These are phyloP conservation scores for Eurytoma adleriae DNA, from an alignment of 2,888 invertebrate genomes.

Conservation along the genomic window DNA sequence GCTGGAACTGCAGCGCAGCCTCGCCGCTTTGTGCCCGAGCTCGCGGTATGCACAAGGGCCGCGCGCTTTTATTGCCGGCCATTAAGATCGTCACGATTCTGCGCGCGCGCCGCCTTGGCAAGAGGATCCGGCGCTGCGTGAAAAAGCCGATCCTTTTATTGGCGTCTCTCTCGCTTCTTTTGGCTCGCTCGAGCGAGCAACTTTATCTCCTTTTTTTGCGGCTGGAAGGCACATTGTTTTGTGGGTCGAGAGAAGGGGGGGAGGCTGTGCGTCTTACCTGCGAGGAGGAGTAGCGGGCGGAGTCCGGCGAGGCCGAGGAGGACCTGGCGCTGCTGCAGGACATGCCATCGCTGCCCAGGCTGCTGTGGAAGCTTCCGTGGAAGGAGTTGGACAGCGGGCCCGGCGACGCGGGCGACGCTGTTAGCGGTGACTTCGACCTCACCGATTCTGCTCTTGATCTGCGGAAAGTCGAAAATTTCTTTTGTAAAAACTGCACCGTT, in stretches of 20 bases:
- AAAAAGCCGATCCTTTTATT: no score
- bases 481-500: background rate
- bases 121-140: no score
- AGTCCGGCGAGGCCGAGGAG: constrained; percentile 74
- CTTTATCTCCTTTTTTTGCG: no score
- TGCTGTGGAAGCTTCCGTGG: constrained; percentile 74
- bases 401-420: constrained; percentile 73
- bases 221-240: background rate
- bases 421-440: constrained; percentile 73
- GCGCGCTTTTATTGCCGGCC: constrained; percentile 23
- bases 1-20: constrained; percentile 11
- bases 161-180: no score
- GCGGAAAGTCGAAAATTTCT: constrained; percentile 16
- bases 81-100: constrained; percentile 38
- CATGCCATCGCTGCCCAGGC: constrained; percentile 75
- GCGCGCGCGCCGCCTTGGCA: background rate
- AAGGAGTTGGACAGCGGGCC: constrained; percentile 72
- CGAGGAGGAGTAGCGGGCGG: constrained; percentile 72
- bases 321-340: constrained; percentile 75
- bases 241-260: background rate
- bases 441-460: constrained; percentile 75
- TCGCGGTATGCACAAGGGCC: background rate
- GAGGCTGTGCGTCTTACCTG: constrained; percentile 59
- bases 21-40: background rate
- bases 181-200: no score